Conservation (phyloP, 2,888 invertebrate genomes). For the Macrosoma leucophasiata region DNA sequence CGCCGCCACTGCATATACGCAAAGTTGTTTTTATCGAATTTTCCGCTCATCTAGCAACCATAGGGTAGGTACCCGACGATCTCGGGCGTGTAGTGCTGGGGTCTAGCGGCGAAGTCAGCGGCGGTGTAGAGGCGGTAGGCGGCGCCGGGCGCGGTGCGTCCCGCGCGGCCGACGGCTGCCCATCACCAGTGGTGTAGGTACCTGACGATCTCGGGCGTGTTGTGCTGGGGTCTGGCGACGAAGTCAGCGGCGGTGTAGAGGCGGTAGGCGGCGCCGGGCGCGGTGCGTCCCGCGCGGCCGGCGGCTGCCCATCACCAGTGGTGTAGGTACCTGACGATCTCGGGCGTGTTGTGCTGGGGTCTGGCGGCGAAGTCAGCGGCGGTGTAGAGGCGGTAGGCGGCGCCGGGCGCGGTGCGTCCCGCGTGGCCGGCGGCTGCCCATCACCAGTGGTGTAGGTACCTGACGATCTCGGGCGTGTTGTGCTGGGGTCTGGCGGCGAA, state of each 20-base stretch:
- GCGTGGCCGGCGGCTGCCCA: conserved; percentile 96
- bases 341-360: conserved; percentile 85
- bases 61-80: too few relatives aligned
- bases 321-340: conserved; percentile 78
- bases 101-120: conserved; percentile 85
- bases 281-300: conserved; percentile 93
- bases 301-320: conserved; percentile 83
- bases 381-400: conserved; percentile 92
- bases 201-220: conserved; percentile 96
- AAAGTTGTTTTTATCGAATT: conserved; percentile 92
- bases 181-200: too few relatives aligned
- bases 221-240: conserved; percentile 80
- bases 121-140: conserved; percentile 92
- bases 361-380: conserved; percentile 83
- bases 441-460: too few relatives aligned
- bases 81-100: conserved; percentile 86
- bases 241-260: conserved; percentile 88
- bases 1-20: too few relatives aligned
- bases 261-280: conserved; percentile 90
- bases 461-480: conserved; percentile 91
- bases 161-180: conserved; percentile 94
- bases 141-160: conserved; percentile 88
- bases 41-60: conserved; percentile 88
- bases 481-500: conserved; percentile 82
- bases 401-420: conserved; percentile 89